Evolutionary conservation across 2,113 vertebrate genomes (phyloP), one percentile per base, ranked within the genome.

Genomic region (Carassius auratus): DNA sequence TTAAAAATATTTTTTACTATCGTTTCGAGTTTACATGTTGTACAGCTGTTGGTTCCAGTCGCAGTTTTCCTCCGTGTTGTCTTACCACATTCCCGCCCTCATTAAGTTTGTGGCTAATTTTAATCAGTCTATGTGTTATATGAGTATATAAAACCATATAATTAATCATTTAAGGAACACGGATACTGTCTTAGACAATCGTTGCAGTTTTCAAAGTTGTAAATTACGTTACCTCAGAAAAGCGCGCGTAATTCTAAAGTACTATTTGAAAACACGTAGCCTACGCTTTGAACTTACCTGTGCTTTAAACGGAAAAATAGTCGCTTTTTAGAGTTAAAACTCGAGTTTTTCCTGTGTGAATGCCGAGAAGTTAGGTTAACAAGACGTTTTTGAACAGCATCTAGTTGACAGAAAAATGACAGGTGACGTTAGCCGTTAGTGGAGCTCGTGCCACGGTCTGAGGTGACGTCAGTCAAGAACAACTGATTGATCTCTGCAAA

Each of bases 61-160:
- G 15, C 33, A 91, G 86, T 88, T 90, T 93, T 90, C 89, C 93
- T 94, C 86, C 91, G 93, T 92, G 90, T 94, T 93, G 93, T 94
- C 93, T 94, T 94, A 92, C 92, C 92, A 85, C 88, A 88, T 90
- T 89, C 90, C 89, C 90, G 26, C 79, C 74, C 90, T 90, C 86
- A 88, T 89, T 78, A 87, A 92, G 90, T 85, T 79, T 45, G 38
- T 1, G 68, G 85, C 93, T 93, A 94, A 92, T 93, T 93, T 94
- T 94, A 94, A 84, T 84, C 84, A 10, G 8, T 21, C 64, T 81
- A 52, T 77, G 82, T 88, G 85, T 89, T 15, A 88, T 61, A 55
- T 71, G 23, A 76, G 36, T 36, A 74, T 42, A 64, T 83, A 75
- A 89, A 87, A 85, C 13, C 14, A 14, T 26, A 8, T 48, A 17